Percentiles rank a stretch among this genome's conserved stretches.
Conservation (phyloP, 37 sponge, comb jelly and placozoan species). For the Diacarnus erythraeanus region DNA sequence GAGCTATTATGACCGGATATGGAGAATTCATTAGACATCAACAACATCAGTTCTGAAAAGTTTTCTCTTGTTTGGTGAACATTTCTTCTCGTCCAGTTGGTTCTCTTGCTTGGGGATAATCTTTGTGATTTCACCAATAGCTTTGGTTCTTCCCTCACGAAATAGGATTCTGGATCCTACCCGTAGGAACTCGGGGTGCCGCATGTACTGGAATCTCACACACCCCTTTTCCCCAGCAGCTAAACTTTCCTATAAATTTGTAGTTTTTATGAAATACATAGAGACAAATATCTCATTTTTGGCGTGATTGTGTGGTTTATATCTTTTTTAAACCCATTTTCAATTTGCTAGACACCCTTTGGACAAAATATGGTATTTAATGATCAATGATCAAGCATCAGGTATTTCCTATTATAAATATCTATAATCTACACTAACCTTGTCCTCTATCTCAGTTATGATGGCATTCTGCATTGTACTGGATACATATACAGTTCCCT, state of each 20-base stretch:
- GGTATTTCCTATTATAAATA: too few species aligned
- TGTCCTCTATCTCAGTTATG: slow-evolving; percentile 44
- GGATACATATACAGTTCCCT: slow-evolving; percentile 79
- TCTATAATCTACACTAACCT: slow-evolving; percentile 17
- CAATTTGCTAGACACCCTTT: too few species aligned
- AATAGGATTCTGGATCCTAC: slow-evolving; percentile 69
- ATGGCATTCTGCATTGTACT: slow-evolving; percentile 81
- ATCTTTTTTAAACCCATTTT: too few species aligned
- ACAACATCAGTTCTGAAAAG: slow-evolving; percentile 11
- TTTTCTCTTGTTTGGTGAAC: slow-evolving; percentile 2
- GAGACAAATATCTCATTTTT: too few species aligned
- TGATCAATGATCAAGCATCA: too few species aligned
- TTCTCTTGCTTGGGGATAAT: slow-evolving; percentile 18
- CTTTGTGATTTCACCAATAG: slow-evolving; percentile 71
- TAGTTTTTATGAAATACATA: too few species aligned
- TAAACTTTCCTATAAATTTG: slow-evolving; percentile 43
- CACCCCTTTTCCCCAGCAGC: slow-evolving; percentile 27
- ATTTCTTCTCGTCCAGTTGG: neutral
- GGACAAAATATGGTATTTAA: too few species aligned
- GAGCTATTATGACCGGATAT: neutral
- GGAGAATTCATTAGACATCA: neutral
- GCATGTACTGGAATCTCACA: slow-evolving; percentile 72
- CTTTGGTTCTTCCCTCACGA: slow-evolving; percentile 75
- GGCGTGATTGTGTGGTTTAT: too few species aligned
- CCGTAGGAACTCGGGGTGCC: slow-evolving; percentile 82